These are phyloP conservation scores for Rhinopithecus roxellana DNA, from an alignment of 2,113 vertebrate genomes.

Conservation along the genomic window DNA sequence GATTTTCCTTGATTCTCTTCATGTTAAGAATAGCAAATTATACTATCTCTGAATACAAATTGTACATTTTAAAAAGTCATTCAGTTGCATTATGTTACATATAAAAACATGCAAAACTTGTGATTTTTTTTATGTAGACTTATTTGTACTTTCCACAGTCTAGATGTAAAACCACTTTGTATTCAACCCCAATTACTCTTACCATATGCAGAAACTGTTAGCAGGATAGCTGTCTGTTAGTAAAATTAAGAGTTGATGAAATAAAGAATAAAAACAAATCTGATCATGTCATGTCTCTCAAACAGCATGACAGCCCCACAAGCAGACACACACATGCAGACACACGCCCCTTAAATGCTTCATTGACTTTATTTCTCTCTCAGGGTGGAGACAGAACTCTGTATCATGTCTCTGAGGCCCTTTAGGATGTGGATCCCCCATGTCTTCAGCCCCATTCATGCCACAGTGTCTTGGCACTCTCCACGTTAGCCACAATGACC, in stretches of 20 bases:
- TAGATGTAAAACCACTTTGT: background rate
- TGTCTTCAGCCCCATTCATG: too few relatives aligned
- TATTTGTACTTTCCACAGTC: background rate
- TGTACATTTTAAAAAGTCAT: background rate
- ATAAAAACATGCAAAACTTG: background rate
- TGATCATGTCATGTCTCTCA: background rate
- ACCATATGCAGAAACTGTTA: background rate
- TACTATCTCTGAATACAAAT: background rate
- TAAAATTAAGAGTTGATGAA: background rate
- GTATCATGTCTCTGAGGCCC: background rate
- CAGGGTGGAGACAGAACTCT: background rate
- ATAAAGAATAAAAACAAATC: background rate
- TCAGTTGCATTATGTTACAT: constrained; percentile 8
- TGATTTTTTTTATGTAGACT: background rate
- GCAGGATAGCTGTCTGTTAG: background rate
- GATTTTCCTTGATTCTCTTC: constrained; percentile 23
- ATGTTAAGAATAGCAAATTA: background rate
- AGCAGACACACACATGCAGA: background rate
- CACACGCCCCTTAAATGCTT: background rate
- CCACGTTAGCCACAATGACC: background rate
- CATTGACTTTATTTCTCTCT: background rate
- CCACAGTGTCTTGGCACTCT: background rate
- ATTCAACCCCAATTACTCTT: background rate
- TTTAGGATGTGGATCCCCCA: background rate
- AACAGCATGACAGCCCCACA: background rate